phyloP scores from a whole-genome alignment of 2,113 vertebrate species.

The Entelurus aequoreus region DNA sequence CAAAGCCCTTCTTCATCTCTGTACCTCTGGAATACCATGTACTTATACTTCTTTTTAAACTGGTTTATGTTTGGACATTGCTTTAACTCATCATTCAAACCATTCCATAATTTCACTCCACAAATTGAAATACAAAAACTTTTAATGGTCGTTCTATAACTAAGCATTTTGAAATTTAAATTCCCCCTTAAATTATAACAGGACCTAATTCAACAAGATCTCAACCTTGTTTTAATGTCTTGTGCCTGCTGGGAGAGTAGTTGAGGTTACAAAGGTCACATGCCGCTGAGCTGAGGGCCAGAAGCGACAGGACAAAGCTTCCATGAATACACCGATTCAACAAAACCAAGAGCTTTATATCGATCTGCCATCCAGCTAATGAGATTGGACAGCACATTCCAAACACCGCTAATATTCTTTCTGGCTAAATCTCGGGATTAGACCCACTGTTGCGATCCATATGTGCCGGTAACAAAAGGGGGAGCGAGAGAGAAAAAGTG shows the following conservation, averaged over 20 bases:
- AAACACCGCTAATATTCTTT: constrained; percentile 36
- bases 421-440: constrained; percentile 53
- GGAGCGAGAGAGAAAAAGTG: constrained; percentile 32
- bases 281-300: constrained; percentile 1
- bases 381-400: constrained; percentile 44
- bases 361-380: constrained; percentile 46
- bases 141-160: too few relatives aligned
- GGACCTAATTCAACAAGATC: too few relatives aligned
- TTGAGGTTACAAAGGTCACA: constrained; percentile 37
- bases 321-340: constrained; percentile 32
- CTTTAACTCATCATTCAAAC: too few relatives aligned
- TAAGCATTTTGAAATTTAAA: too few relatives aligned
- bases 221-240: too few relatives aligned
- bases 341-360: constrained; percentile 41
- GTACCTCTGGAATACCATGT: too few relatives aligned
- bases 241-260: constrained; percentile 17
- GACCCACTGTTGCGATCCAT: constrained; percentile 35
- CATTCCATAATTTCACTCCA: too few relatives aligned
- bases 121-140: too few relatives aligned
- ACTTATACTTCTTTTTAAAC: too few relatives aligned
- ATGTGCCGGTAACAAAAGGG: constrained; percentile 20
- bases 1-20: too few relatives aligned
- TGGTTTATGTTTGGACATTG: too few relatives aligned
- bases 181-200: too few relatives aligned
- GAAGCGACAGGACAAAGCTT: constrained; percentile 27